These are phyloP conservation scores for Oikopleura vanhoeffeni DNA, from an alignment of 23 tunicate species.

Conservation along the genomic window DNA sequence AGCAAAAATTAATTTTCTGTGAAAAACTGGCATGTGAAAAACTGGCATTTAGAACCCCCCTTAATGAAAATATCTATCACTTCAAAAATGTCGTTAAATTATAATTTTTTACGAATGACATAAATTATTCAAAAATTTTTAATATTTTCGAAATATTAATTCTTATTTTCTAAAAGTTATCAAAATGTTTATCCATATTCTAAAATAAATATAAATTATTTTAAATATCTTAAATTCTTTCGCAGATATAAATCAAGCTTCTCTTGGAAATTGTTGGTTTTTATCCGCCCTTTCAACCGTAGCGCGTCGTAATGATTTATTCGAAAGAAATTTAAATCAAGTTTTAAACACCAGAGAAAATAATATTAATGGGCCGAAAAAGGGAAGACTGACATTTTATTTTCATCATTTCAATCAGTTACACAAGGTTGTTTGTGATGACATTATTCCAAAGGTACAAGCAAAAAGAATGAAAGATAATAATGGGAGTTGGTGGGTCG, in stretches of 20 bases:
- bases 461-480: not conserved
- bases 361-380: not conserved
- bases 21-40: no score
- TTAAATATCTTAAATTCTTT: no score
- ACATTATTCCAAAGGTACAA: not conserved
- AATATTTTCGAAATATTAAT: no score
- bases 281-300: not conserved
- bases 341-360: not conserved
- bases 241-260: not conserved
- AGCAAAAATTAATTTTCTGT: no score
- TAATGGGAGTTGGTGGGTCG: not conserved
- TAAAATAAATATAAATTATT: no score
- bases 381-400: not conserved
- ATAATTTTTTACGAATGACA: no score
- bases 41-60: no score
- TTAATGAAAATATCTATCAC: no score
- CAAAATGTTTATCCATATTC: no score
- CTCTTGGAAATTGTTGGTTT: slow-evolving; percentile 5
- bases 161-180: no score
- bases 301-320: not conserved
- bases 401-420: not conserved
- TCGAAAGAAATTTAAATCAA: not conserved
- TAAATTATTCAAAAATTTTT: no score
- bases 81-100: no score
- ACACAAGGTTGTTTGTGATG: not conserved